These are phyloP conservation scores for Anseranas semipalmata DNA, from an alignment of 2,113 vertebrate species.

Conservation along the genomic window DNA sequence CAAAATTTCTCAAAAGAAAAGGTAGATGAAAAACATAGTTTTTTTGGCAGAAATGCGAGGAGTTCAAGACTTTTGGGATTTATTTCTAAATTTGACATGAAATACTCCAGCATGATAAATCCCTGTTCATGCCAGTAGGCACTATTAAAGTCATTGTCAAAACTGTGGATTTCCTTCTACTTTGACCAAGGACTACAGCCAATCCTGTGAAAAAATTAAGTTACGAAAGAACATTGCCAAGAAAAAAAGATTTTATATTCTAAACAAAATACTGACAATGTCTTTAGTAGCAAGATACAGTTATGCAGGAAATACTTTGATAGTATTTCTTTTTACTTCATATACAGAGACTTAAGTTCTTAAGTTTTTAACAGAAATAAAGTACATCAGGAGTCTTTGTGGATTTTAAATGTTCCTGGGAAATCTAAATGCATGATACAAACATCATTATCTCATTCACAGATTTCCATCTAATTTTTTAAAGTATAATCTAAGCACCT, in stretches of 20 bases:
- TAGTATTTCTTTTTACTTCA: background rate
- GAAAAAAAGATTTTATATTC: background rate
- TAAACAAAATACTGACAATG: background rate
- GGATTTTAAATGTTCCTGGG: background rate
- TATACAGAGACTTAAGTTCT: background rate
- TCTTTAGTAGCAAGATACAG: background rate
- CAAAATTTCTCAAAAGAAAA: background rate
- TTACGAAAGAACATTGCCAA: background rate
- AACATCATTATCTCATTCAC: background rate
- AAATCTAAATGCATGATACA: background rate
- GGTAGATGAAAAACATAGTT: rapidly evolving
- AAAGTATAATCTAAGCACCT: background rate
- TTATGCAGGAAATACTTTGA: background rate
- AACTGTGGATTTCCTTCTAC: background rate
- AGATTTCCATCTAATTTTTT: background rate
- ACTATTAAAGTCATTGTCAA: background rate
- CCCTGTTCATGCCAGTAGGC: background rate
- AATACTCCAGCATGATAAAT: background rate
- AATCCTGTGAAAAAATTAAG: background rate
- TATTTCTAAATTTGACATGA: background rate
- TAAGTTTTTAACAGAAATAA: background rate
- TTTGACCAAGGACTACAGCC: background rate
- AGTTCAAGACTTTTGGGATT: background rate
- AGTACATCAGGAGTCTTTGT: background rate
- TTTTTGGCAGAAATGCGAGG: background rate